Percentiles rank a stretch among this genome's conserved stretches.
phyloP scores from a whole-genome alignment of 2,888 invertebrate genomes.

The Diachrysia chrysitis region DNA sequence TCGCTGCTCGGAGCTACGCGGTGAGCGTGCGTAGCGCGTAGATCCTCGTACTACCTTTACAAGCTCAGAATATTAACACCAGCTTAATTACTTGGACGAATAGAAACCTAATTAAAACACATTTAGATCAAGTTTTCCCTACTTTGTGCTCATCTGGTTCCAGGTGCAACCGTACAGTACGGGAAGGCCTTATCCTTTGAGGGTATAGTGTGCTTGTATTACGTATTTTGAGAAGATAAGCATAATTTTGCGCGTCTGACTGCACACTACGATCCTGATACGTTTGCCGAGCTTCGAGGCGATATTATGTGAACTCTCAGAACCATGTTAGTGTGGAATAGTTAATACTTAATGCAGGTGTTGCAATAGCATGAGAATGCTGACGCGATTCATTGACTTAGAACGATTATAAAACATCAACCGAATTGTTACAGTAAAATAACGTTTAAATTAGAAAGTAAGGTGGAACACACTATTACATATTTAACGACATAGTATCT shows the following conservation, averaged over 20 bases:
- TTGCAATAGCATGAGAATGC: too few relatives aligned
- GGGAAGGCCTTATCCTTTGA: background rate
- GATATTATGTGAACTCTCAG: background rate
- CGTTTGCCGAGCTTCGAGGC: background rate
- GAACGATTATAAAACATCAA: too few relatives aligned
- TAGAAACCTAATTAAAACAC: background rate
- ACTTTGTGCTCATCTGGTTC: background rate
- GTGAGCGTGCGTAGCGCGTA: slow-evolving; percentile 11
- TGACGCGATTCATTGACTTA: too few relatives aligned
- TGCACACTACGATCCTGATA: background rate
- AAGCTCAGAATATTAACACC: background rate
- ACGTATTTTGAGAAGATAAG: background rate
- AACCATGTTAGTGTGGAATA: background rate
- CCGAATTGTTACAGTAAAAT: too few relatives aligned
- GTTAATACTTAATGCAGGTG: too few relatives aligned
- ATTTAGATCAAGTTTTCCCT: background rate
- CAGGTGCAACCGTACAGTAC: background rate
- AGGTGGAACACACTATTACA: too few relatives aligned
- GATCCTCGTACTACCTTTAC: background rate
- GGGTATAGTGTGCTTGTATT: background rate
- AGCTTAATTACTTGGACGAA: background rate
- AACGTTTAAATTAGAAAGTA: too few relatives aligned
- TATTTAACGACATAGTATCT: too few relatives aligned
- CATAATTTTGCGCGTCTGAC: slow-evolving; percentile 4
- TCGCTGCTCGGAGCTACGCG: background rate